phyloP scores from a whole-genome alignment of 2,888 invertebrate genomes.

The Pollenia amentaria region DNA sequence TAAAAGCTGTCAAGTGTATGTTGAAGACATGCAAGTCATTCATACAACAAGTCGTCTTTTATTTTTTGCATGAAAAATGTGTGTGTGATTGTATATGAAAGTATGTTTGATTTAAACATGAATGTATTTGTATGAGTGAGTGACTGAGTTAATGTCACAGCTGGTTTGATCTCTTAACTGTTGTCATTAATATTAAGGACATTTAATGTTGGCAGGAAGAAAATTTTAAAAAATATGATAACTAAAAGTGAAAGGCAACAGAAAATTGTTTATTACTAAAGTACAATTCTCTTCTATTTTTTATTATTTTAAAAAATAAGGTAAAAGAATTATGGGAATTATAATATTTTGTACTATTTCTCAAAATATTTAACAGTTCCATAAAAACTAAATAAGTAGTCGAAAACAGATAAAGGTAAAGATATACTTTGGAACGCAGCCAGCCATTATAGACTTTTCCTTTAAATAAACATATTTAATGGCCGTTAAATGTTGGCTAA shows the following conservation, averaged over 20 bases:
- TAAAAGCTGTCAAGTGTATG: constrained; percentile 72
- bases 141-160: constrained; percentile 70
- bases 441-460: too few species aligned
- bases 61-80: background rate
- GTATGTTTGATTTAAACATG: constrained; percentile 2
- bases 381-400: too few species aligned
- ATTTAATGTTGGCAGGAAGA: constrained; percentile 35
- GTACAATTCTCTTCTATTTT: too few species aligned
- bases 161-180: constrained; percentile 59
- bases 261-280: background rate
- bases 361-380: too few species aligned
- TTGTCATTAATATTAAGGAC: constrained; percentile 54
- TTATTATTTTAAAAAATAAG: too few species aligned
- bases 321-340: too few species aligned
- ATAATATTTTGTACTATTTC: too few species aligned
- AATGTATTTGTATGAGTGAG: constrained; percentile 14
- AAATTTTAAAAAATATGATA: background rate
- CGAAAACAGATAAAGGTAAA: too few species aligned
- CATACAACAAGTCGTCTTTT: background rate
- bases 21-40: constrained; percentile 61
- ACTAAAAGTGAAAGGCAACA: constrained; percentile 42
- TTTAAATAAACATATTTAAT: too few species aligned
- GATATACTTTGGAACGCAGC: too few species aligned
- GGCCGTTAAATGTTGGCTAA: too few species aligned
- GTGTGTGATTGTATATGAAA: background rate